Percentiles rank a stretch among this genome's conserved stretches.
phyloP scores from a whole-genome alignment of 92 coral and sea anemone genomes.

The Epizoanthus stellaris region DNA sequence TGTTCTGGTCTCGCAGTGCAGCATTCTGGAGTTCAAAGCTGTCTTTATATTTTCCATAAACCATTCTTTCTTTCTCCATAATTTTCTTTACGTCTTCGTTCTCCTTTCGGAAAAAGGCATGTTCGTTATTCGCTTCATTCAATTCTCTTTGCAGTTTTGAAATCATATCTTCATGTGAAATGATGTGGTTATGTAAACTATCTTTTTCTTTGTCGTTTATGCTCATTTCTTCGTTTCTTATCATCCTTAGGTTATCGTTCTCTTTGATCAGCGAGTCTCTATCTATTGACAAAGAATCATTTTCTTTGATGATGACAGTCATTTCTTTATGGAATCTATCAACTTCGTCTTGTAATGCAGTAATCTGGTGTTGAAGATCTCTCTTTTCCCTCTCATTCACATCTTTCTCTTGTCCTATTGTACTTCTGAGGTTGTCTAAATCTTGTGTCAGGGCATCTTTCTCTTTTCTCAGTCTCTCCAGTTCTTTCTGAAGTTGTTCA shows the following conservation, averaged over 20 bases:
- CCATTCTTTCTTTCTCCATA: constrained; percentile 23
- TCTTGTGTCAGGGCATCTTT: constrained; percentile 62
- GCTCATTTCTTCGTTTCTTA: constrained; percentile 16
- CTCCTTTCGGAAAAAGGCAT: constrained; percentile 6
- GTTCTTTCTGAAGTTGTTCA: constrained; percentile 41
- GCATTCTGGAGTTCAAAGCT: no score
- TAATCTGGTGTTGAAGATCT: constrained; percentile 60
- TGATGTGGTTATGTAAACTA: constrained; percentile 7
- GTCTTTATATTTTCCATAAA: background rate
- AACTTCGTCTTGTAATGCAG: constrained; percentile 59
- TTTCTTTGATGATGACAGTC: constrained; percentile 25
- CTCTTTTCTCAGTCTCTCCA: constrained; percentile 33
- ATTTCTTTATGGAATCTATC: constrained; percentile 41
- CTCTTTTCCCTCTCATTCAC: constrained; percentile 42
- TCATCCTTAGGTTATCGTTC: constrained; percentile 20
- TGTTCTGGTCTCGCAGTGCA: no score
- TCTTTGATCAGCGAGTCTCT: constrained; percentile 30
- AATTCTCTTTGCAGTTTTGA: constrained; percentile 7
- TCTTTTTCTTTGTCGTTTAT: constrained; percentile 27
- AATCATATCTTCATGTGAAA: constrained; percentile 13
- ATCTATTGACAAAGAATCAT: constrained; percentile 25
- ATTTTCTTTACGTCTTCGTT: constrained; percentile 18
- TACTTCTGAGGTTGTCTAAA: constrained; percentile 52
- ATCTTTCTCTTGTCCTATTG: constrained; percentile 64
- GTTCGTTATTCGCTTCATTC: constrained; percentile 9